A percentile compares a stretch with the other conserved stretches of the same genome.
These are phyloP conservation scores for Armadillidium nasatum DNA, from an alignment of 1,140 invertebrate species.

Conservation along the genomic window DNA sequence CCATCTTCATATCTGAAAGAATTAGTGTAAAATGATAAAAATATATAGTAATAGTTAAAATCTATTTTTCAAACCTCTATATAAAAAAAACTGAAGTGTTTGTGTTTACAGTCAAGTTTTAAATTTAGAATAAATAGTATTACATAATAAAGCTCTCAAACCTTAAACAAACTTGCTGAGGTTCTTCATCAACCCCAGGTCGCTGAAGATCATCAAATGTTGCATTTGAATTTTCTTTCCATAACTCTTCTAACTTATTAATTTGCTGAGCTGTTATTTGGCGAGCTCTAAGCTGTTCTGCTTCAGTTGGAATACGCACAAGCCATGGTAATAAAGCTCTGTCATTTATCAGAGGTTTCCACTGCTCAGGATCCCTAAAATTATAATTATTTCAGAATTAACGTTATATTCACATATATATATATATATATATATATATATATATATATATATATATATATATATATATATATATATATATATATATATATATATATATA, in stretches of 20 bases:
- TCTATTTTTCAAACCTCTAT: no score
- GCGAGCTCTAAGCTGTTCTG: conserved; percentile 87
- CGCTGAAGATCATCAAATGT: conserved; percentile 93
- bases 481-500: no score
- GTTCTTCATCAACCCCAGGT: conserved; percentile 94
- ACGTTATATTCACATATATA: no score
- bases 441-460: no score
- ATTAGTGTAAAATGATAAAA: no score
- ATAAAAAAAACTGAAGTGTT: no score
- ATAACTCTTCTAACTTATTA: conserved; percentile 94
- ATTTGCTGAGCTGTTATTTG: conserved; percentile 97
- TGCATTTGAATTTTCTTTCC: conserved; percentile 97
- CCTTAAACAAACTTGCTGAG: conserved; percentile 85
- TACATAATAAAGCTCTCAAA: no score
- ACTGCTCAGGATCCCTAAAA: conserved; percentile 86
- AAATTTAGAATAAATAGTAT: no score
- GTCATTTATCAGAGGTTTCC: conserved; percentile 96
- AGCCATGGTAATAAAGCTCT: conserved; percentile 93
- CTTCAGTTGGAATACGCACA: conserved; percentile 90
- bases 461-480: no score
- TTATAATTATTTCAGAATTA: neutral
- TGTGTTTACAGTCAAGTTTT: no score
- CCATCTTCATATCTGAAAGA: conserved; percentile 84
- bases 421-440: no score
- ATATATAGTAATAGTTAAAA: no score